A percentile compares a stretch with the other conserved stretches of the same genome.
Evolutionary conservation across 2,113 vertebrate species (phyloP).

Genomic region (Aythya baeri): DNA sequence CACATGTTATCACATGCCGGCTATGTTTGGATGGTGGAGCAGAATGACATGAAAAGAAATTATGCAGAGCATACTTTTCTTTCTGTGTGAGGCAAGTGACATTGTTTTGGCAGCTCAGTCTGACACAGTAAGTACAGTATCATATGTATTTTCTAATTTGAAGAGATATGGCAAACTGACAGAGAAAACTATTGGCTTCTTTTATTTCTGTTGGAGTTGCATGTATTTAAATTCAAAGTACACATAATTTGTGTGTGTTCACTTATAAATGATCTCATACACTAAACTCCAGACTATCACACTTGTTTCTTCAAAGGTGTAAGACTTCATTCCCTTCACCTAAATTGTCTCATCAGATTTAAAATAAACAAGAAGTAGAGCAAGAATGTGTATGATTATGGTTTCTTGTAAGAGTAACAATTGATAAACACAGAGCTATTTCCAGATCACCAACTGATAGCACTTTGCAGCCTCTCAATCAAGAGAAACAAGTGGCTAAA

Average conservation of each 20-base stretch:
- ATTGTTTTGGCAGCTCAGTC: slow-evolving; percentile 39
- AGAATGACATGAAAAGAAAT: slow-evolving; percentile 34
- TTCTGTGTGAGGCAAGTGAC: background rate
- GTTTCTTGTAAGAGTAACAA: background rate
- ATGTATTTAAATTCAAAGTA: slow-evolving; percentile 19
- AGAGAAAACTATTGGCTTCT: background rate
- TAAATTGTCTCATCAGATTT: background rate
- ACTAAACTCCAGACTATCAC: background rate
- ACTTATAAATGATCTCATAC: background rate
- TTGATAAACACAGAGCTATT: background rate
- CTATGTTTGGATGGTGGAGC: slow-evolving; percentile 24
- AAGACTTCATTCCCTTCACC: background rate
- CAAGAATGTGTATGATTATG: background rate
- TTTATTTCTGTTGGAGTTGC: background rate
- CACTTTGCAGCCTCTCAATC: background rate
- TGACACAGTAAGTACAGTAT: slow-evolving; percentile 4
- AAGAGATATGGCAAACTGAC: background rate
- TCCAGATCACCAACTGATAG: background rate
- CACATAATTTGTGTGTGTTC: background rate
- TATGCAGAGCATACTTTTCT: background rate
- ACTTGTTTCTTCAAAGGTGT: background rate
- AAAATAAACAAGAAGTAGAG: background rate
- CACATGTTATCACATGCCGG: slow-evolving; percentile 26
- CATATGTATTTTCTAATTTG: slow-evolving; percentile 6
- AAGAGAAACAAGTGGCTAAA: background rate